Base-by-base conservation (phyloP, 2,797 vertebrate species). In the Podarcis siculus region DNA sequence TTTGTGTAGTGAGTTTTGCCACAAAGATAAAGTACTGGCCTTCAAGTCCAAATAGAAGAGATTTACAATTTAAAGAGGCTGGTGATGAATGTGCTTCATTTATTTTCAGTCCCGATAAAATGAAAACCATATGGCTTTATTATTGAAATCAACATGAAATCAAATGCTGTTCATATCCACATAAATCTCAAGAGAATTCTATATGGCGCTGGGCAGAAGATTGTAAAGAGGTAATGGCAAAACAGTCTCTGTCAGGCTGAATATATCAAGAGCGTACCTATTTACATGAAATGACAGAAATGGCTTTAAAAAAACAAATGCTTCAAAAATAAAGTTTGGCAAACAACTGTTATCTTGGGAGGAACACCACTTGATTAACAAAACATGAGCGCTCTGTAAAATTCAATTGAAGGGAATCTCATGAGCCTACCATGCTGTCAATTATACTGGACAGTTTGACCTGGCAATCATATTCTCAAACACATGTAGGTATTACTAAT, bases 11-110 rank as follows among this genome's bases (percentile, higher is more conserved):
- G 72, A 64, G 21, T 73, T 80, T 71, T 88, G 75, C 49, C 71
- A 75, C 39, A 75, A 87, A 80, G 85, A 69, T 86, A 69, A 80
- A 77, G 12, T 19, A 75, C 79, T 71, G 32, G 64, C 83, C 30
- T 35, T 7, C 67, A 67, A 67, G 30, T 78, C 64, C 79, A 69
- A 64, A 87, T 89, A 69, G 79, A 89, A 87, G 67, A 78, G 73
- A 83, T 86, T 75, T 91, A 82, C 37, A 49, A 49, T 86, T 89
- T 90, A 49, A 85, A 86, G 86, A 72, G 58, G 77, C 55, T 81
- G 45, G 55, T 85, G 82, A 90, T 89, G 66, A 92, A 83, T 83
- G 80, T 30, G 66, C 86, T 88, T 90, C 86, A 86, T 92, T 87
- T 85, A 87, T 73, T 90, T 90, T 83, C 45, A 61, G 5, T 81